Conservation (phyloP, 2,888 invertebrate species). For the Lasioglossum leucozonium region DNA sequence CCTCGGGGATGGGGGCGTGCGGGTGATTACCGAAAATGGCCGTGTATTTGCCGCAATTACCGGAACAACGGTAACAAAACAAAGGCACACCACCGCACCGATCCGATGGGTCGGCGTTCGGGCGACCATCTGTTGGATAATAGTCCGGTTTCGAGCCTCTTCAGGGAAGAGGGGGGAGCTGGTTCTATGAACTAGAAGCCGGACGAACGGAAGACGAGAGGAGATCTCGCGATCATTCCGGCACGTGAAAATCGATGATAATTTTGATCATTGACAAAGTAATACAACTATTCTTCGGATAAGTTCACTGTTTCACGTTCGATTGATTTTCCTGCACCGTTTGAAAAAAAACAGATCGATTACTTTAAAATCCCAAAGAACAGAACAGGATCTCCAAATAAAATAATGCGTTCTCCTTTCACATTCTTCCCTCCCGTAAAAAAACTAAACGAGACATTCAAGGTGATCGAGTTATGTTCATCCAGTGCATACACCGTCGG, state of each 20-base stretch:
- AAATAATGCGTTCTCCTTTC: neutral
- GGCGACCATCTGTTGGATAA: slow-evolving; percentile 83
- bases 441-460: neutral
- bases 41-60: slow-evolving; percentile 82
- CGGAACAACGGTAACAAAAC: slow-evolving; percentile 83
- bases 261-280: too few relatives aligned
- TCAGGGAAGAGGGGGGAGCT: slow-evolving; percentile 65
- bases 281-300: too few relatives aligned
- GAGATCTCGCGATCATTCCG: neutral
- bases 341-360: too few relatives aligned
- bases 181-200: slow-evolving; percentile 59
- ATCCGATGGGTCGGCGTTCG: slow-evolving; percentile 67
- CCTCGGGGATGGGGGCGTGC: slow-evolving; percentile 67
- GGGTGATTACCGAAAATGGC: slow-evolving; percentile 80
- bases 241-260: neutral
- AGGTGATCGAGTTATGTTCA: neutral
- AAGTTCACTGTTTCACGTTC: too few relatives aligned
- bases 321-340: neutral
- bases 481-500: neutral
- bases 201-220: slow-evolving; percentile 27
- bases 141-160: slow-evolving; percentile 69
- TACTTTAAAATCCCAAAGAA: too few relatives aligned
- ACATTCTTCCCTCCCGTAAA: neutral
- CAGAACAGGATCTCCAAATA: too few relatives aligned
- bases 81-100: slow-evolving; percentile 70